Evolutionary conservation across 2,113 vertebrate genomes (phyloP).

Genomic region (Scatophagus argus): DNA sequence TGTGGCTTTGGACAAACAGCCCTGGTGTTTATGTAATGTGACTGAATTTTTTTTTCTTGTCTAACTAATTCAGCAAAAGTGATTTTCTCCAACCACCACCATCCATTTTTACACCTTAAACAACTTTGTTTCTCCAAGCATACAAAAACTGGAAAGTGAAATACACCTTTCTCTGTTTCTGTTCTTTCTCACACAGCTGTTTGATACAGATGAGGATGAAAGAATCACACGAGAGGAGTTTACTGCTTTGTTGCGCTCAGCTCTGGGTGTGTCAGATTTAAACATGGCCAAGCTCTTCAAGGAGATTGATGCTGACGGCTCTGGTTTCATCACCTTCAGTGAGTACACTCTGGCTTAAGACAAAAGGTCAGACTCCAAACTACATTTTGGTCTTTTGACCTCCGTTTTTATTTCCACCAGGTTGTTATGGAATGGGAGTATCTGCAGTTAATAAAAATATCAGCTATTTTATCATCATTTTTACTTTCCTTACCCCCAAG

Average conservation of each 20-base stretch:
- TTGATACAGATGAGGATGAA: slow-evolving; percentile 93
- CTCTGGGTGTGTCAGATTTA: slow-evolving; percentile 90
- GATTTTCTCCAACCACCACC: neutral
- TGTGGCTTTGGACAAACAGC: slow-evolving; percentile 31
- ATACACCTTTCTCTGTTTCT: neutral
- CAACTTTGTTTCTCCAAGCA: neutral
- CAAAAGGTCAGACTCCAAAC: neutral
- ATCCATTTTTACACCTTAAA: neutral
- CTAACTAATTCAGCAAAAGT: neutral
- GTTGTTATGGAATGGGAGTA: neutral
- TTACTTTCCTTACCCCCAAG: neutral
- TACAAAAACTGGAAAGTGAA: neutral
- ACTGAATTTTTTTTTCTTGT: slow-evolving; percentile 19
- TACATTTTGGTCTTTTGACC: neutral
- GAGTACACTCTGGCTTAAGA: slow-evolving; percentile 65
- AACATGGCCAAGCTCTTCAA: slow-evolving; percentile 91
- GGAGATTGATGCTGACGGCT: slow-evolving; percentile 90
- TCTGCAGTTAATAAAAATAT: neutral
- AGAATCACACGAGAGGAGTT: slow-evolving; percentile 91
- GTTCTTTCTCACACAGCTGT: slow-evolving; percentile 84
- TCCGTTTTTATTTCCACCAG: no score
- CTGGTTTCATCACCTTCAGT: slow-evolving; percentile 91
- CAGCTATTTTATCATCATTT: neutral
- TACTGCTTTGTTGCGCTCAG: slow-evolving; percentile 88
- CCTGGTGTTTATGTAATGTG: slow-evolving; percentile 7